Conservation (phyloP, 2,888 invertebrate genomes). For the Phyllotreta striolata region DNA sequence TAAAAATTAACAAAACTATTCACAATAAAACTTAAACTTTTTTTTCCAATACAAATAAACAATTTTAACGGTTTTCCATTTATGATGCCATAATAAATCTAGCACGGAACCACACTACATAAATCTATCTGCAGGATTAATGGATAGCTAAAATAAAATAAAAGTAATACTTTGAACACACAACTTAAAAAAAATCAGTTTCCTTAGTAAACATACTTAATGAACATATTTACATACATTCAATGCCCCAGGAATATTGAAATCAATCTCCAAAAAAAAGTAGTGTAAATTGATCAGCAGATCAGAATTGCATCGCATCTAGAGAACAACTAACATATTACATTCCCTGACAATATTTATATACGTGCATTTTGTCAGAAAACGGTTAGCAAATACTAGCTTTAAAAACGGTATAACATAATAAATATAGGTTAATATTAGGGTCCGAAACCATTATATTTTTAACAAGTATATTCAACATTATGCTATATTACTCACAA, state of each 20-base stretch:
- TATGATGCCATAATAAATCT: too few relatives aligned
- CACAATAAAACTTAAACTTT: neutral
- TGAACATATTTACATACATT: conserved; percentile 26
- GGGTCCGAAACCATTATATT: conserved; percentile 40
- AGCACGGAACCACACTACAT: too few relatives aligned
- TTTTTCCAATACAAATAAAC: conserved; percentile 1
- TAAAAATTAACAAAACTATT: too few relatives aligned
- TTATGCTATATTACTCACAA: conserved; percentile 38
- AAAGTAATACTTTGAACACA: conserved; percentile 26
- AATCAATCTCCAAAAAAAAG: conserved; percentile 58
- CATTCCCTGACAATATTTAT: conserved; percentile 47
- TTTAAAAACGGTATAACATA: conserved; percentile 41
- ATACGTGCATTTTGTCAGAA: conserved; percentile 44
- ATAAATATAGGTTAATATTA: conserved; percentile 41
- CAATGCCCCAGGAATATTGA: conserved; percentile 57
- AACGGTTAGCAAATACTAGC: conserved; percentile 44
- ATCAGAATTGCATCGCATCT: conserved; percentile 59
- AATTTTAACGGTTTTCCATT: too few relatives aligned
- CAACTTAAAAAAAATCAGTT: conserved; percentile 26
- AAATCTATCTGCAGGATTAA: too few relatives aligned
- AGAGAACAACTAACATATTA: conserved; percentile 51
- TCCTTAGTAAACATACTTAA: conserved; percentile 26
- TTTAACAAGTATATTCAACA: conserved; percentile 38
- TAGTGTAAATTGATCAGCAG: conserved; percentile 55
- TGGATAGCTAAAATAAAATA: neutral